Evolutionary conservation across 1,140 invertebrate genomes (phyloP).

Genomic region (Anastrepha obliqua): DNA sequence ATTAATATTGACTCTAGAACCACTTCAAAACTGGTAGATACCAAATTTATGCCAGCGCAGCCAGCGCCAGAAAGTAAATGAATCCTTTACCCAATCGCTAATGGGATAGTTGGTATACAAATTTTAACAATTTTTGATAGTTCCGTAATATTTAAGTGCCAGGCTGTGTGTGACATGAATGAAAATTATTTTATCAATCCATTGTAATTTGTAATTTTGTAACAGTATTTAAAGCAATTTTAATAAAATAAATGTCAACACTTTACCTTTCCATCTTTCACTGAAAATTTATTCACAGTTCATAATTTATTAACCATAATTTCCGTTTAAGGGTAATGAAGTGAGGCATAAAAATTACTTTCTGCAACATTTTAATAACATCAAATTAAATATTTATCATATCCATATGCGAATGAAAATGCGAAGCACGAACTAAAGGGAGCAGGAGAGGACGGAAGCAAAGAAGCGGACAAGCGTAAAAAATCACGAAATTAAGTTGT

Average conservation of each 20-base stretch:
- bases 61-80: too few species aligned
- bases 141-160: too few species aligned
- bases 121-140: too few species aligned
- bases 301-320: constrained; percentile 35
- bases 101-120: too few species aligned
- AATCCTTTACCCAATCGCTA: too few species aligned
- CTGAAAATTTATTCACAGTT: background rate
- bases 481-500: background rate
- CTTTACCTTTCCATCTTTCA: background rate
- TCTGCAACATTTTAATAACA: constrained; percentile 34
- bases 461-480: background rate
- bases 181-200: too few species aligned
- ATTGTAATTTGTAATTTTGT: background rate
- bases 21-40: too few species aligned
- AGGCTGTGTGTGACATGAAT: too few species aligned
- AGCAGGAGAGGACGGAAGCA: background rate
- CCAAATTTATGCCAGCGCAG: too few species aligned
- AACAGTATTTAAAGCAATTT: background rate
- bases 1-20: too few species aligned
- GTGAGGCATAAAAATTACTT: constrained; percentile 5
- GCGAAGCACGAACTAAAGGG: background rate
- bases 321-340: constrained; percentile 33
- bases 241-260: constrained; percentile 1
- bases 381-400: background rate
- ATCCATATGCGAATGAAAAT: background rate